Conservation (phyloP, 2,113 vertebrate genomes). For the Seriola quinqueradiata region DNA sequence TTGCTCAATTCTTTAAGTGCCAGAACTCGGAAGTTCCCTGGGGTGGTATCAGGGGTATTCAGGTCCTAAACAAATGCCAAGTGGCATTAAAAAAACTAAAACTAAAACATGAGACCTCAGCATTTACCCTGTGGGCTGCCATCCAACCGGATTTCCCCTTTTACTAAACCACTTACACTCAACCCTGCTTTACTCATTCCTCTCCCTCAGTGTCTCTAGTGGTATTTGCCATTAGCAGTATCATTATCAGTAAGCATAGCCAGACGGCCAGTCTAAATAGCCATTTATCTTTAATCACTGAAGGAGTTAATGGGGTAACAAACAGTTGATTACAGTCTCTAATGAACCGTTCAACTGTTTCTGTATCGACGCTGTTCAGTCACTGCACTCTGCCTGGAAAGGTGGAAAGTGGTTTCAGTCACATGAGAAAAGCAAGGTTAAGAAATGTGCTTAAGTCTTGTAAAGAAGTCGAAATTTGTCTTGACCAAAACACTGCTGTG, state of each 20-base stretch:
- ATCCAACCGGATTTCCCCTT: constrained; percentile 51
- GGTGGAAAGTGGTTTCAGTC: background rate
- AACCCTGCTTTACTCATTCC: constrained; percentile 36
- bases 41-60: background rate
- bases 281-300: constrained; percentile 61
- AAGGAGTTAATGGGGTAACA: constrained; percentile 54
- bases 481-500: background rate
- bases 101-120: constrained; percentile 6
- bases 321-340: constrained; percentile 46
- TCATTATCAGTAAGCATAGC: constrained; percentile 70
- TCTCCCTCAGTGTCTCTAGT: constrained; percentile 23
- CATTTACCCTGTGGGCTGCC: constrained; percentile 21
- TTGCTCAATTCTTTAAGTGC: background rate
- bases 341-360: constrained; percentile 47
- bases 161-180: constrained; percentile 49
- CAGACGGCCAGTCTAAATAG: constrained; percentile 62
- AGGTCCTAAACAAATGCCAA: background rate
- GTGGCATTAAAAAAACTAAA: background rate
- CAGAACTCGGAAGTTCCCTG: background rate
- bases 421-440: background rate
- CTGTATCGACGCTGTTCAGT: constrained; percentile 17
- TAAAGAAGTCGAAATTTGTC: too few relatives aligned
- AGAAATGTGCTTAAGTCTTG: background rate
- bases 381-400: background rate
- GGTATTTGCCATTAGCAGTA: constrained; percentile 52